These are phyloP conservation scores for Cheilosia scutellata DNA, from an alignment of 2,888 invertebrate genomes.

Conservation along the genomic window DNA sequence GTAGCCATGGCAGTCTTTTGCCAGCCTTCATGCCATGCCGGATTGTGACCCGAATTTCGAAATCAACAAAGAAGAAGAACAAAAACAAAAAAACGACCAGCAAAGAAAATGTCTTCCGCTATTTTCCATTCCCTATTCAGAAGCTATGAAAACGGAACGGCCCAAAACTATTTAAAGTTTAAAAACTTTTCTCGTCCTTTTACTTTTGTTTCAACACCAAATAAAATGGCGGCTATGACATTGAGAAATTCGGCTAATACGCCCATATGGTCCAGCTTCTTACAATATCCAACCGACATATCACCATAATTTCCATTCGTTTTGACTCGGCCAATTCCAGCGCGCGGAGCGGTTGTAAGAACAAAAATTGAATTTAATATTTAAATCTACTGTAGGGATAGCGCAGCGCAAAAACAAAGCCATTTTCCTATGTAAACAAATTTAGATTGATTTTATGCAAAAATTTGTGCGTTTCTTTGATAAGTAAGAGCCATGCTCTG, in stretches of 20 bases:
- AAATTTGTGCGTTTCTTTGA: conserved; percentile 56
- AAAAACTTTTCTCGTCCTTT: conserved; percentile 28
- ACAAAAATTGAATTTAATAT: conserved; percentile 70
- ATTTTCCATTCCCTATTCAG: conserved; percentile 50
- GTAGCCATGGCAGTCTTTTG: conserved; percentile 46
- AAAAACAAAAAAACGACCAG: conserved; percentile 15
- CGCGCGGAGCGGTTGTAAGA: background rate
- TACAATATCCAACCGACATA: conserved; percentile 14
- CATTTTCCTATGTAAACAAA: conserved; percentile 68
- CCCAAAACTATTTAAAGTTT: conserved; percentile 69
- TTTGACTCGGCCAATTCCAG: background rate
- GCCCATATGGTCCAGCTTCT: conserved; percentile 58
- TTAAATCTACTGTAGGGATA: conserved; percentile 65
- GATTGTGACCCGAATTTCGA: conserved; percentile 72
- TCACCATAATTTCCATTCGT: conserved; percentile 4
- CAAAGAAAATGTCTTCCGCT: conserved; percentile 48
- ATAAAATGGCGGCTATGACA: conserved; percentile 12
- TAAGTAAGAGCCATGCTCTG: conserved; percentile 1
- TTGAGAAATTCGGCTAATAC: conserved; percentile 28
- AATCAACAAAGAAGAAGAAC: conserved; percentile 44
- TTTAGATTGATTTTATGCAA: conserved; percentile 69
- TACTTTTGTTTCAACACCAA: conserved; percentile 11
- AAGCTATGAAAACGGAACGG: conserved; percentile 36
- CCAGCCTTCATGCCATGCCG: conserved; percentile 33
- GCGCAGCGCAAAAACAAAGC: conserved; percentile 54